A percentile compares a stretch with the other conserved stretches of the same genome.
Conservation (phyloP, 2,797 vertebrate species). For the Cheirogaleus major region DNA sequence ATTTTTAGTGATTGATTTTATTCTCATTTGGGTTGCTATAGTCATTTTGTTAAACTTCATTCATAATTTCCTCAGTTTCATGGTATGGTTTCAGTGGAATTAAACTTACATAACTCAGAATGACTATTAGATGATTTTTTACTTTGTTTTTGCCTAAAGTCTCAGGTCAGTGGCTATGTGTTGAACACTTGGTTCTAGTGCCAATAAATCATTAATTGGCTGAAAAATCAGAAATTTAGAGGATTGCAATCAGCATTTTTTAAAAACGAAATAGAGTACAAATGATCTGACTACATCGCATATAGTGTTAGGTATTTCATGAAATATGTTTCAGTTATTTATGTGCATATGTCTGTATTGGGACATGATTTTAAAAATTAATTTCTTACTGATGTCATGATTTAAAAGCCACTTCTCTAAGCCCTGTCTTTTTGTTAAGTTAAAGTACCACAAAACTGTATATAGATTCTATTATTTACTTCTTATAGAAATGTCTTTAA, state of each 20-base stretch:
- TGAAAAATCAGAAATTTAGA: not conserved
- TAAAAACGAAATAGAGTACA: not conserved
- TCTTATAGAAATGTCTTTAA: not conserved
- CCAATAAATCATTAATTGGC: not conserved
- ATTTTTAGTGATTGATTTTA: not conserved
- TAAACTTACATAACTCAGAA: not conserved
- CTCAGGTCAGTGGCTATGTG: not conserved
- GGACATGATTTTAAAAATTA: not conserved
- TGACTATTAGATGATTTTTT: not conserved
- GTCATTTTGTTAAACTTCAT: not conserved
- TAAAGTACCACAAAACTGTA: not conserved
- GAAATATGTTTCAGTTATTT: not conserved
- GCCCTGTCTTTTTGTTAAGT: not conserved
- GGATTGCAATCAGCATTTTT: not conserved
- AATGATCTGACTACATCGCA: not conserved
- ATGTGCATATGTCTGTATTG: not conserved
- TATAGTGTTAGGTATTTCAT: not conserved
- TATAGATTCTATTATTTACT: conserved; percentile 8
- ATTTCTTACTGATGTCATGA: not conserved
- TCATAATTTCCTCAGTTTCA: not conserved
- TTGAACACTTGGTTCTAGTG: not conserved
- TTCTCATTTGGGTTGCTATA: not conserved
- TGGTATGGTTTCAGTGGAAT: not conserved
- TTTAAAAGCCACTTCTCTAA: not conserved
- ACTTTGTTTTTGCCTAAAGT: not conserved